Evolutionary conservation across 2,113 vertebrate genomes (phyloP), one percentile per base, ranked within the genome.

Genomic region (Kryptolebias marmoratus): DNA sequence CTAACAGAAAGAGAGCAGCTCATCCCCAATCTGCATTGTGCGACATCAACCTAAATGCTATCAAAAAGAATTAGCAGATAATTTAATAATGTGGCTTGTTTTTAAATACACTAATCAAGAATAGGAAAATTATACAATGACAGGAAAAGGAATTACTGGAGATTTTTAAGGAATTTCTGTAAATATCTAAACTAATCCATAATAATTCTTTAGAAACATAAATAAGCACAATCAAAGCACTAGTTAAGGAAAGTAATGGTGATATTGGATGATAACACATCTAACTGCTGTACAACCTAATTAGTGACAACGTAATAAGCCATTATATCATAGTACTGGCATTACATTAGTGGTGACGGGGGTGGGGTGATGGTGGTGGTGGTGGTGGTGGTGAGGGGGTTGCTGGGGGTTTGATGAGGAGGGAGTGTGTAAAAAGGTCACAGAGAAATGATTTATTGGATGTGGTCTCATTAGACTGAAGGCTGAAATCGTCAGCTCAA

Each of bases 291-390:
- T 64, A 80, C 85, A 88, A 77, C 83, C 73, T 82, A 90, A 92
- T 92, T 90, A 90, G 83, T 68, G 82, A 79, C 71, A 75, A 75
- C 16, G 48, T 89, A 84, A 89, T 88, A 81, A 83, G 85, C 77
- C 69, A 77, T 89, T 88, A 84, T 82, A 90, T 88, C 78, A 79
- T 71, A 88, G 87, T 87, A 88, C 90, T 87, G 75, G 61, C 57
- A 65, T 50, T 81, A 80, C 54, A 76, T 77, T 74, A 71, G 62
- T 54, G 76, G 36, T 10, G 2, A 58, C 22, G 47, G 49, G 49
- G n/a, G 49, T 4, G 16, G 18, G 49, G 2, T 5, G 5, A 9
- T 3, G 44, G 44, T 13, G 12, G 22, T 22, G 22, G 22, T 22
- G 22, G 22, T 22, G 22, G 22, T 22, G 22, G 22, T 22, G 22